Base-by-base conservation (phyloP, 2,113 vertebrate genomes). In the Phainopepla nitens region DNA sequence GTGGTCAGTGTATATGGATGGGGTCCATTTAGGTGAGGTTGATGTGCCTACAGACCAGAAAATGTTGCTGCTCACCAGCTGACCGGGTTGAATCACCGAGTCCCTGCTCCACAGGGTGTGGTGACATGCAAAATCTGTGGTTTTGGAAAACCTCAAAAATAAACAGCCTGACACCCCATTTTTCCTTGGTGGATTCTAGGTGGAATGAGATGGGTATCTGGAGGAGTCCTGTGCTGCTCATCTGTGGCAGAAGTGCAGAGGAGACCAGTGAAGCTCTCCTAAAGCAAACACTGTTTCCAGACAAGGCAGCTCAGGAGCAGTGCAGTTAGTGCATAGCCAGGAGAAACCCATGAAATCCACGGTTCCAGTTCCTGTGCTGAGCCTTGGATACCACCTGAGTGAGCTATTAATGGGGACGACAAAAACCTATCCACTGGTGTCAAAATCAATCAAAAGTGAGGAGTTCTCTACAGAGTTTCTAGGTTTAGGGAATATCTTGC, bases 1-100 rank as follows among this genome's bases (percentile, higher is more conserved):
- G 64, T 24, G 50, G 42, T 47, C 41, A 53, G 3, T 10, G 1
- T 35, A 28, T 13, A 80, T 0, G 1, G 31, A 41, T 10, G 10
- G 27, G 9, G 15, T 54, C 11, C n/a, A 68, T 64, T 82, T 41
- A 36, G 9, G 16, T 24, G 11, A 41, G 27, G 36, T 7, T 45
- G 42, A 31, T 81, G 72, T 79, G 10, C 22, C 29, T 62, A 53
- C 16, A 90, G 23, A 51, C 27, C 39, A 61, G n/a, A 83, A 64
- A 90, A 61, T 16, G 6, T 12, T 51, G 11, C 53, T 39, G 23
- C 57, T 57, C 44, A 44, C 23, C 25, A 50, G 53, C 2, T 64
- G 51, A 41, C 14, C 42, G 75, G 68, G 10, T 41, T 89, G 64
- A 87, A 65, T 41, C 6, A 2, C 33, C 0, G 1, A 82, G 23